Percentiles rank a stretch among this genome's conserved stretches.
phyloP scores from a whole-genome alignment of 2,797 vertebrate species.

The Pseudopleuronectes americanus region DNA sequence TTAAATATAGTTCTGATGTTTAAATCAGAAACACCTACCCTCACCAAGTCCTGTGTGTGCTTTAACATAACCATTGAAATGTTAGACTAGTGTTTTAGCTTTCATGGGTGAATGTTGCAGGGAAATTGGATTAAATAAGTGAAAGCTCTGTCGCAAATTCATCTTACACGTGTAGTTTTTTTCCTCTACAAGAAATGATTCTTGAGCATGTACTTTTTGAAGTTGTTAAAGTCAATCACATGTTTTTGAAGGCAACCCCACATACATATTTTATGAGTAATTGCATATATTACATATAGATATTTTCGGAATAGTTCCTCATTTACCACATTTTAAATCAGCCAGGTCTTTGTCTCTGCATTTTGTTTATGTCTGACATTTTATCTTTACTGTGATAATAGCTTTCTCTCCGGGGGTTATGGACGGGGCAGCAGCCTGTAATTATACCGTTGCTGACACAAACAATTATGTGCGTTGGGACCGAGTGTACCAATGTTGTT shows the following conservation, averaged over 20 bases:
- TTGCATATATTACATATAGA: too few relatives aligned
- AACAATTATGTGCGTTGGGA: conserved; percentile 37
- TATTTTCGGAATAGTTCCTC: background rate
- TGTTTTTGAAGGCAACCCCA: too few relatives aligned
- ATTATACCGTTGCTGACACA: conserved; percentile 46
- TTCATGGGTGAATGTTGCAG: too few relatives aligned
- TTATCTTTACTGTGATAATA: background rate
- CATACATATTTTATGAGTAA: too few relatives aligned
- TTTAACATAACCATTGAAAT: background rate
- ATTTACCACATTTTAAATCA: background rate
- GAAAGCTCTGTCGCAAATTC: too few relatives aligned
- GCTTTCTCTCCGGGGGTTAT: conserved; percentile 38
- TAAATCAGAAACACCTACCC: background rate
- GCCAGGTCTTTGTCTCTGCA: background rate
- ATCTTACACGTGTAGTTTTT: too few relatives aligned
- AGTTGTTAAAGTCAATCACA: too few relatives aligned
- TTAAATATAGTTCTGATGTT: too few relatives aligned
- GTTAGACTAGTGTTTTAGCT: too few relatives aligned
- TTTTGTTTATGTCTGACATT: conserved; percentile 10
- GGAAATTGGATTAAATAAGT: too few relatives aligned
- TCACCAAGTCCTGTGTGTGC: background rate
- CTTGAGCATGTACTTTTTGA: too few relatives aligned
- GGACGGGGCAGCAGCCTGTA: conserved; percentile 34
- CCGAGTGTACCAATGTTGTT: background rate
- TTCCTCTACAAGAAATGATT: too few relatives aligned